Evolutionary conservation across 2,113 vertebrate genomes (phyloP).

Genomic region (Cyanoliseus patagonus): DNA sequence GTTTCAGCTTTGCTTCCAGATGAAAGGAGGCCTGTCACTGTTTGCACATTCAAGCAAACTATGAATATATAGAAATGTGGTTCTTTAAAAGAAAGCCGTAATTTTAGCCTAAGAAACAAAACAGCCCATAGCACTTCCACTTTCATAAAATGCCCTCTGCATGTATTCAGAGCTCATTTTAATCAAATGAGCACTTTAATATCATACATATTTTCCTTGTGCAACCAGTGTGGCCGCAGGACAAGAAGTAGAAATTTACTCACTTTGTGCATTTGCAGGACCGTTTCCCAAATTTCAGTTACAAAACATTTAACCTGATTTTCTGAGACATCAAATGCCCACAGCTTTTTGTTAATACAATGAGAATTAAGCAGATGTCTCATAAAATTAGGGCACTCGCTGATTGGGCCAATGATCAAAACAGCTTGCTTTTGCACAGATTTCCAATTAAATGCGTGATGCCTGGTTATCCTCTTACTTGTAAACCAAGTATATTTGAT

Average conservation of each 20-base stretch:
- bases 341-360: constrained; percentile 23
- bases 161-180: not conserved
- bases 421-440: not conserved
- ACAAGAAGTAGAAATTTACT: not conserved
- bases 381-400: constrained; percentile 30
- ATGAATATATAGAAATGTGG: not conserved
- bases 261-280: not conserved
- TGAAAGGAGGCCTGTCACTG: not conserved
- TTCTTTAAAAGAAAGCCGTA: not conserved
- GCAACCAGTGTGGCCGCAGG: not conserved
- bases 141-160: not conserved
- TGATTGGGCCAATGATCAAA: not conserved
- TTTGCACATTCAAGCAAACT: not conserved
- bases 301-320: constrained; percentile 12
- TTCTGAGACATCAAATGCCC: not conserved
- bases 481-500: not conserved
- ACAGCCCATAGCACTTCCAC: not conserved
- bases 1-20: not conserved
- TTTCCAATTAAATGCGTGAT: not conserved
- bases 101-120: not conserved
- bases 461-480: constrained; percentile 20
- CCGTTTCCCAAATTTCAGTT: not conserved
- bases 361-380: constrained; percentile 52
- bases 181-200: not conserved
- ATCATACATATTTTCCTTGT: not conserved